These are phyloP conservation scores for Zaprionus ghesquierei DNA, from an alignment of 1,140 invertebrate genomes.

Conservation along the genomic window DNA sequence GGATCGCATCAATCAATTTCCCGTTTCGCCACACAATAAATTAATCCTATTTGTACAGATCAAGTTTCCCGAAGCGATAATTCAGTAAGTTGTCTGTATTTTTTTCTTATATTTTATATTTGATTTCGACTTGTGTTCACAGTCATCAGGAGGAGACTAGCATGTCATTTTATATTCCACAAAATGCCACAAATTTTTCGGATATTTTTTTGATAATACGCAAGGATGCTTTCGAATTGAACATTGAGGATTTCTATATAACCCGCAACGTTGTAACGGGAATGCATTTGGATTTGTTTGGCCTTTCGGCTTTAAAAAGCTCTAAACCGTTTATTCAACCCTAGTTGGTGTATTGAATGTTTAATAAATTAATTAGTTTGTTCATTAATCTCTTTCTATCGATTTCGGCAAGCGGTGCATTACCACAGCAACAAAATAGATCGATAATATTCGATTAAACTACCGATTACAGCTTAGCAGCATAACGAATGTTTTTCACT, in stretches of 20 bases:
- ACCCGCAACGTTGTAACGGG: constrained; percentile 43
- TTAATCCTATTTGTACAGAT: constrained; percentile 50
- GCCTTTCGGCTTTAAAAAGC: constrained; percentile 3
- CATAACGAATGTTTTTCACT: too few species aligned
- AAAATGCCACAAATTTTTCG: constrained; percentile 32
- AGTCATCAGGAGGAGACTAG: constrained; percentile 13
- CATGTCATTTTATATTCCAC: constrained; percentile 45
- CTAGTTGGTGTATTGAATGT: neutral
- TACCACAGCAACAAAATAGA: too few species aligned
- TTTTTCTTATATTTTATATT: neutral
- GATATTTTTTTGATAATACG: constrained; percentile 47
- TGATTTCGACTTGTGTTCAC: neutral
- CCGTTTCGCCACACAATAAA: constrained; percentile 54
- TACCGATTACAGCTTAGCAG: too few species aligned
- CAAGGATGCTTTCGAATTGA: constrained; percentile 58
- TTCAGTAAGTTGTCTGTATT: constrained; percentile 36
- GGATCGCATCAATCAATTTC: constrained; percentile 63
- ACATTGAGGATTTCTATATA: constrained; percentile 63
- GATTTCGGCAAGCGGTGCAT: too few species aligned
- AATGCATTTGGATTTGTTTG: constrained; percentile 9
- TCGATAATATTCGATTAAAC: too few species aligned
- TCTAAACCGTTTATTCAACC: neutral
- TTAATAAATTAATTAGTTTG: neutral
- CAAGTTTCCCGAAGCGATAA: constrained; percentile 50
- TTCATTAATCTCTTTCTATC: neutral